Base-by-base conservation (phyloP, 2,113 vertebrate species). In the Platichthys flesus region DNA sequence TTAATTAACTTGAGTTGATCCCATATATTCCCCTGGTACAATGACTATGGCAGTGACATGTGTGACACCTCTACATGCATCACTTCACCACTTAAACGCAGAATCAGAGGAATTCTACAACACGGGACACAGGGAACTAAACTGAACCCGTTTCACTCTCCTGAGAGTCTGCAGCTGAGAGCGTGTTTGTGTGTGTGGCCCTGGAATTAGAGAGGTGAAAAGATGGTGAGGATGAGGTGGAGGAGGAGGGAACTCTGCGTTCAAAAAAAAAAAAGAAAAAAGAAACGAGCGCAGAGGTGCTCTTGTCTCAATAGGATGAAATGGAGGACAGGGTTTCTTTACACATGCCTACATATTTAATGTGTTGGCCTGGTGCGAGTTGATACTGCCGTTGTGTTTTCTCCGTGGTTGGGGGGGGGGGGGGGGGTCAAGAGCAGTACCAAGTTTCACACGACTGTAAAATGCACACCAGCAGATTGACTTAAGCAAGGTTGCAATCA, bases 321-420 rank as follows among this genome's bases (percentile, higher is more conserved):
- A 82, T 67, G 16, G 58, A 82, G 76, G 72, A 78, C 74, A 68
- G 86, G 85, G 74, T 84, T 85, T 79, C 85, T 85, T 90, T 85
- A 85, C 85, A 86, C 85, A 88, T 85, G 84, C 81, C 79, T 92
- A 83, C 90, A 92, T 90, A 84, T 90, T 90, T 90, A 88, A 92
- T 90, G 85, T 60, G 85, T 85, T 68, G 79, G 74, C 83, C 78
- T 61, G 31, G 31, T 31, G 78, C 67, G 67, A 72, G 79, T 13
- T 24, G 79, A 87, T 76, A 79, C 79, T 0, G n/a, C 24, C 60
- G 40, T 21, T 67, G 66, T 70, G 71, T 85, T 69, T 56, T 67
- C 57, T 3, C 31, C 6, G 26, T 54, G 3, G 20, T 40, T 3
- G 23, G 24, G 26, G 26, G 26, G 42, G 28, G 23, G 24, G 26